Evolutionary conservation across 2,888 invertebrate genomes (phyloP).

Genomic region (Calliphora vomitoria): DNA sequence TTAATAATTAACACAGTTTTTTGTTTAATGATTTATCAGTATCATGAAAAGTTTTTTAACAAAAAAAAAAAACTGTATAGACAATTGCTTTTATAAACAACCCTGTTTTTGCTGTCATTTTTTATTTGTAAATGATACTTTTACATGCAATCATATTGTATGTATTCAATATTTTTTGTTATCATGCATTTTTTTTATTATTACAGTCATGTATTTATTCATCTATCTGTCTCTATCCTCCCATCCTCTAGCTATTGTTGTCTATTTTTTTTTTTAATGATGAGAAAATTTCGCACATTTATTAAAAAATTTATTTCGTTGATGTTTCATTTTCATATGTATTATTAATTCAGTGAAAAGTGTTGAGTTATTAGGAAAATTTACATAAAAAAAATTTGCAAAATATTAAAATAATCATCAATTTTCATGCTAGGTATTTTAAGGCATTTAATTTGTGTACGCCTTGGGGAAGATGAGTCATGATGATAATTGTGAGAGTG

Average conservation of each 20-base stretch:
- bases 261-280: slow-evolving; percentile 58
- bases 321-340: slow-evolving; percentile 8
- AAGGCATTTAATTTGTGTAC: slow-evolving; percentile 12
- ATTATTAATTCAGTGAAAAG: slow-evolving; percentile 60
- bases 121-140: slow-evolving; percentile 58
- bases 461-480: slow-evolving; percentile 25
- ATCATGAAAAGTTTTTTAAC: slow-evolving; percentile 14
- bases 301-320: slow-evolving; percentile 65
- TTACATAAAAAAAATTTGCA: slow-evolving; percentile 48
- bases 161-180: slow-evolving; percentile 20
- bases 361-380: slow-evolving; percentile 66
- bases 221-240: slow-evolving; percentile 14
- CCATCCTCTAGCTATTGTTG: slow-evolving; percentile 58
- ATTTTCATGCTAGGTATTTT: slow-evolving; percentile 8
- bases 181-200: slow-evolving; percentile 26
- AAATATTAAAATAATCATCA: slow-evolving; percentile 31
- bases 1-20: slow-evolving; percentile 31
- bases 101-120: slow-evolving; percentile 33
- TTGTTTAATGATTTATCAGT: slow-evolving; percentile 34
- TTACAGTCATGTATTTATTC: slow-evolving; percentile 22
- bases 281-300: slow-evolving; percentile 73
- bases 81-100: slow-evolving; percentile 18
- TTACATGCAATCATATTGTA: slow-evolving; percentile 61
- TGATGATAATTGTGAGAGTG: background rate
- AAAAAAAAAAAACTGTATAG: slow-evolving; percentile 3